Evolutionary conservation across 2,888 invertebrate species (phyloP).

Genomic region (Celastrina argiolus): DNA sequence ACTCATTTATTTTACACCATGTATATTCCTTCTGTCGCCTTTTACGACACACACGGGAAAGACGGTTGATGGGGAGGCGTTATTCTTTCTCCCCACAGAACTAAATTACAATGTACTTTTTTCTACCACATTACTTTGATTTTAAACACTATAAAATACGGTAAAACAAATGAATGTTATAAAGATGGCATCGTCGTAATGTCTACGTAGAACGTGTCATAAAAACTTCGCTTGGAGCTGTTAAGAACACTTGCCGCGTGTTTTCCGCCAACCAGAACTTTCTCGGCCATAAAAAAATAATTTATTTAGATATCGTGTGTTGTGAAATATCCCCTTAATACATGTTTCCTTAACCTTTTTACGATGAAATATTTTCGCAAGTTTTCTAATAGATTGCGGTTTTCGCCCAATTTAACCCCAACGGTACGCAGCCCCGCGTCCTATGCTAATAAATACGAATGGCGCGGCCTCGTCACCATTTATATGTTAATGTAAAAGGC

Average conservation of each 20-base stretch:
- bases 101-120: too few species aligned
- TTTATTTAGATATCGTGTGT: not conserved
- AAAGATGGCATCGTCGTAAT: not conserved
- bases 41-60: too few species aligned
- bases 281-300: not conserved
- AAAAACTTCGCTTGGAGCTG: not conserved
- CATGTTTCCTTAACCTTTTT: not conserved
- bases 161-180: not conserved
- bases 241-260: not conserved
- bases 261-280: not conserved
- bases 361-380: constrained; percentile 26
- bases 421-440: constrained; percentile 46
- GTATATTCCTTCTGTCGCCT: too few species aligned
- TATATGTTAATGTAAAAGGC: constrained; percentile 20
- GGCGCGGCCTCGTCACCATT: constrained; percentile 16
- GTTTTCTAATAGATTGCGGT: constrained; percentile 39
- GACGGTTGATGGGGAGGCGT: too few species aligned
- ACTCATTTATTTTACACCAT: too few species aligned
- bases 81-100: too few species aligned
- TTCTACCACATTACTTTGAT: too few species aligned
- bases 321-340: constrained; percentile 8
- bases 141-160: not conserved
- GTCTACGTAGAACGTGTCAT: not conserved
- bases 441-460: constrained; percentile 34
- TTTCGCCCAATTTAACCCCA: constrained; percentile 48